A percentile compares a stretch with the other conserved stretches of the same genome.
phyloP scores from a whole-genome alignment of 2,888 invertebrate genomes.

The Litoditis marina region DNA sequence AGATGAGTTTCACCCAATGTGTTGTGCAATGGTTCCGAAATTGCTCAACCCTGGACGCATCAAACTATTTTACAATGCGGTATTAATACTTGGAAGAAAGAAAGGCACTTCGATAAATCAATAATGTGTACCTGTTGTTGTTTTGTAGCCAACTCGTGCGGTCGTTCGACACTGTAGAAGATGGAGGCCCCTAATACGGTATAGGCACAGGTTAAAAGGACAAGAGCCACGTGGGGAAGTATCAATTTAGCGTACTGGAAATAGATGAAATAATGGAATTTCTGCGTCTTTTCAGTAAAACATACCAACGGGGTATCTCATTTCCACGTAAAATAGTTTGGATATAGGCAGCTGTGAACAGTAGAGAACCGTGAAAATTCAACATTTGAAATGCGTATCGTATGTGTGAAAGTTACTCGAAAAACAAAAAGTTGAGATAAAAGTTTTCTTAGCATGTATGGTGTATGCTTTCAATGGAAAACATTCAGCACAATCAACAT shows the following conservation, averaged over 20 bases:
- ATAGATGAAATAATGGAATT: constrained; percentile 1
- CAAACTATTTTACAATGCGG: background rate
- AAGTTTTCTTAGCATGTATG: no score
- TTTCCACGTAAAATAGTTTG: background rate
- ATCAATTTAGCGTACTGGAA: constrained; percentile 61
- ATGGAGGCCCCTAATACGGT: constrained; percentile 58
- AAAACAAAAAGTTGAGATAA: no score
- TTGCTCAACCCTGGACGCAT: no score
- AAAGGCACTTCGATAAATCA: background rate
- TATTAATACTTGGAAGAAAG: background rate
- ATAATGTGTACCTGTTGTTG: constrained; percentile 37
- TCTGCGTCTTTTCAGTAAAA: background rate
- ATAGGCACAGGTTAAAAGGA: constrained; percentile 59
- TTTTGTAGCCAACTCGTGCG: constrained; percentile 55
- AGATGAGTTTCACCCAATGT: no score
- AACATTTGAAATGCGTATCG: no score
- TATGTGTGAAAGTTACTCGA: no score
- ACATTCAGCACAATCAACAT: no score
- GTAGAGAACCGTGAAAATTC: no score
- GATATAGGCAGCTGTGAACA: no score
- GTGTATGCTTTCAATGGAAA: no score
- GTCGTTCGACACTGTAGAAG: constrained; percentile 60
- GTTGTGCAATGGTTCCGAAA: no score
- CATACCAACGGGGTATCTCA: background rate
- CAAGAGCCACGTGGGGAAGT: constrained; percentile 61